Evolutionary conservation across 2,797 vertebrate species (phyloP), one percentile per base, ranked within the genome.

Genomic region (Lagocephalus sceleratus): DNA sequence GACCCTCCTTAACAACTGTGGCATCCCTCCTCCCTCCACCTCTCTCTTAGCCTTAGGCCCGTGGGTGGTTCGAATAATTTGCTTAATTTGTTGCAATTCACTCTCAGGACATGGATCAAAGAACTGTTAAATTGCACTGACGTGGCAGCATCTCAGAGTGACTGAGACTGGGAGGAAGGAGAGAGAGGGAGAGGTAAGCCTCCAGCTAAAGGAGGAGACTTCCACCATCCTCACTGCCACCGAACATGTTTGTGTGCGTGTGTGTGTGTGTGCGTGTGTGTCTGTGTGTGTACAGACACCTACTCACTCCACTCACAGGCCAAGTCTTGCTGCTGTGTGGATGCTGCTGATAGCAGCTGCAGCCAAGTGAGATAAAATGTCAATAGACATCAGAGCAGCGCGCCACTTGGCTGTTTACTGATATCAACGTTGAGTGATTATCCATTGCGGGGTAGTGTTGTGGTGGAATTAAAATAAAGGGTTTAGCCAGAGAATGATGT

Each of bases 81-180:
- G 85, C 86, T 86, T 90, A 89, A 89, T 90, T 90, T 90, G 85
- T 85, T 89, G 85, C 85, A 84, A 85, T 86, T 88, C 85, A 85
- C 79, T 90, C 82, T 79, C 76, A 89, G 85, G 86, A 86, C 71
- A 73, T 85, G 86, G 89, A 90, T 91, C 89, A 91, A 91, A 91
- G 89, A 84, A 68, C 83, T 88, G 86, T 81, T 89, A 89, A 90
- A 90, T 90, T 87, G 80, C 82, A 85, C 84, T 83, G 88, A 89
- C 82, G 71, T 89, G 83, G 82, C 75, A 53, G 79, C 75, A 79
- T 84, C 78, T 76, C 57, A 0, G 42, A 76, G 70, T 75, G 76
- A 80, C 79, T 73, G 77, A 70, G 74, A 68, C 72, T 60, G 47
- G 42, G 25, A 29, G 20, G 25, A 42, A 52, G 61, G 59, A 47